phyloP scores from a whole-genome alignment of 2,797 vertebrate species.

The Notamacropus eugenii region DNA sequence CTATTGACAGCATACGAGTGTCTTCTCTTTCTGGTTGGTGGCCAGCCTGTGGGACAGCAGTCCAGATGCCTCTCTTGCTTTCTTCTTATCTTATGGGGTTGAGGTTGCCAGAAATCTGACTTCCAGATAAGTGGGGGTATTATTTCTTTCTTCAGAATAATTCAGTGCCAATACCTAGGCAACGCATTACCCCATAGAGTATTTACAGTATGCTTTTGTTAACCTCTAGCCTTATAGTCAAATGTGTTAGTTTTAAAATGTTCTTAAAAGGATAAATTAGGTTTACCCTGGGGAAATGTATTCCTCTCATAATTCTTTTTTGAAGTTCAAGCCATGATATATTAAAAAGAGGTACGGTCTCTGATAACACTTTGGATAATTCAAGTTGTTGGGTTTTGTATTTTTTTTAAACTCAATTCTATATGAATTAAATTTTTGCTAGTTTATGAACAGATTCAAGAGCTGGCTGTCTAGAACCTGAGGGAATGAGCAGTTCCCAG shows the following conservation, averaged over 20 bases:
- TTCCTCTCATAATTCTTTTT: slow-evolving; percentile 18
- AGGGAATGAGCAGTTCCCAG: too few relatives aligned
- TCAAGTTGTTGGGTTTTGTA: too few relatives aligned
- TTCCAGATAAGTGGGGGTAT: neutral
- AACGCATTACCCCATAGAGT: neutral
- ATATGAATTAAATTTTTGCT: too few relatives aligned
- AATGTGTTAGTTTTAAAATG: neutral
- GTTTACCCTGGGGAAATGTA: neutral
- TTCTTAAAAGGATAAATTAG: slow-evolving; percentile 16
- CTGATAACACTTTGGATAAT: neutral
- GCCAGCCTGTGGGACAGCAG: too few relatives aligned
- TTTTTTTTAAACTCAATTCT: too few relatives aligned
- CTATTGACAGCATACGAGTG: neutral
- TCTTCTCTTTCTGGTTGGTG: neutral
- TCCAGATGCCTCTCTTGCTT: neutral
- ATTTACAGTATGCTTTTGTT: neutral
- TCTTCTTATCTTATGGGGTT: rapidly evolving
- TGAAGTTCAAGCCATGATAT: neutral
- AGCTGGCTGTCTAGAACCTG: too few relatives aligned
- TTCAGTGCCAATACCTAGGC: neutral
- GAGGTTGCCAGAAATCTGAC: too few relatives aligned
- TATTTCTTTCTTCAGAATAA: neutral
- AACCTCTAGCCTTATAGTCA: neutral
- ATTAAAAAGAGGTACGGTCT: neutral
- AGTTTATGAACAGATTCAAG: too few relatives aligned